Conservation (phyloP, 2,888 invertebrate genomes). For the Drosophila mettleri region DNA sequence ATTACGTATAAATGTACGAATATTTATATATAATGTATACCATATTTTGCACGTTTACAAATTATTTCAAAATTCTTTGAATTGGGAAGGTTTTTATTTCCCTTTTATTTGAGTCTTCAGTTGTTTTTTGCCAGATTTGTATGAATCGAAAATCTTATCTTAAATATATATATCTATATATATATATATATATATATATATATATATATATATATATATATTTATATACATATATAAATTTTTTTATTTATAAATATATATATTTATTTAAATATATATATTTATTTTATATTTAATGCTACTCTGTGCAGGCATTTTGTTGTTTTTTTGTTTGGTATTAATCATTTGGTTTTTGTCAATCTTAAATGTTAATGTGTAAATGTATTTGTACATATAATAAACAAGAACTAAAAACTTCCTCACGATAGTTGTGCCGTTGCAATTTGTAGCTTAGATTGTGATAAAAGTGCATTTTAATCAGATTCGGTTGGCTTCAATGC, state of each 20-base stretch:
- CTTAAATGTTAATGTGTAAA: conserved; percentile 28
- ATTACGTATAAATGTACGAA: background rate
- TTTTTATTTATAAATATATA: background rate
- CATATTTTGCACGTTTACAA: conserved; percentile 7
- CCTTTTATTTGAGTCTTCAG: background rate
- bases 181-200: background rate
- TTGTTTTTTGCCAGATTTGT: background rate
- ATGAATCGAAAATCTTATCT: background rate
- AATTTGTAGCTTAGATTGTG: conserved; percentile 32
- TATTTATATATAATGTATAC: background rate
- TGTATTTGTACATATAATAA: conserved; percentile 44
- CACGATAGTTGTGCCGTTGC: conserved; percentile 57
- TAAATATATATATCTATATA: background rate
- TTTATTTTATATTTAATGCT: background rate
- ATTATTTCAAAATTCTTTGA: background rate
- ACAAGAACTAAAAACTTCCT: conserved; percentile 2
- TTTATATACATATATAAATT: background rate
- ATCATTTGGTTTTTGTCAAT: conserved; percentile 15
- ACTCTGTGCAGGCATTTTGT: background rate
- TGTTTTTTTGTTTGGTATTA: background rate
- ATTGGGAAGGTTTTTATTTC: background rate
- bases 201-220: background rate
- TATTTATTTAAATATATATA: background rate
- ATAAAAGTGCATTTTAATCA: conserved; percentile 32
- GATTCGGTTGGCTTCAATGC: conserved; percentile 22